Base-by-base conservation (phyloP, 2,888 invertebrate species). In the Vanessa cardui region DNA sequence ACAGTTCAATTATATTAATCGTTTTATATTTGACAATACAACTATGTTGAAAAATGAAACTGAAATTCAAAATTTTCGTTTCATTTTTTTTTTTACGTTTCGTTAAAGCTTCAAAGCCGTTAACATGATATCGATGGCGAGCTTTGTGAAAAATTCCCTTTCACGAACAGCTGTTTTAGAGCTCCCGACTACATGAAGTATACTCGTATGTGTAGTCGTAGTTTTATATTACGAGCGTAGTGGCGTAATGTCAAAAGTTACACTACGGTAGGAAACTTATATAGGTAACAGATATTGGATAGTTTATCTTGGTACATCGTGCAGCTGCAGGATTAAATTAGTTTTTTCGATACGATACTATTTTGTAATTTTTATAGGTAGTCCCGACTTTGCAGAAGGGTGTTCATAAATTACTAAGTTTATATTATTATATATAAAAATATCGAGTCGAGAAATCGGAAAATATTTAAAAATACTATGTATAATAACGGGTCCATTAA, bases 111-210 rank as follows among this genome's bases (percentile, higher is more conserved):
- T 65, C 60, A 60, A 65, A 65, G 60, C 65, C 50, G 54, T 65
- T 46, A 60, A 60, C 65, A 46, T 47, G 33, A 52, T 54, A 54
- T 60, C 65, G 65, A 60, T 65, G 18, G 18, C 15, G 18, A 44
- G 60, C 60, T 65, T 60, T 60, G 65, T 65, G 60, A 65, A 65
- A 54, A 60, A 54, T 47, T 46, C 60, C 20, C 65, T 64, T 44
- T 60, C 46, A 60, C 60, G 33, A 65, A 54, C 65, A 65, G 54
- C 60, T 65, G 65, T 52, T 59, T 26, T 56, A 56, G 39, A 33
- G 18, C 18, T 39, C 33, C 31, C 20, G 33, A 33, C 16, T 39
- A 16, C 33, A 18, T 39, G 18, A 56, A 56, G 39, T 56, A 6
- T n/a, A n/a, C n/a, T 18, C 9, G 20, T 56, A 39, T 18, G 8